Base-by-base conservation (phyloP, 2,888 invertebrate species). In the Tenthredo distinguenda region DNA sequence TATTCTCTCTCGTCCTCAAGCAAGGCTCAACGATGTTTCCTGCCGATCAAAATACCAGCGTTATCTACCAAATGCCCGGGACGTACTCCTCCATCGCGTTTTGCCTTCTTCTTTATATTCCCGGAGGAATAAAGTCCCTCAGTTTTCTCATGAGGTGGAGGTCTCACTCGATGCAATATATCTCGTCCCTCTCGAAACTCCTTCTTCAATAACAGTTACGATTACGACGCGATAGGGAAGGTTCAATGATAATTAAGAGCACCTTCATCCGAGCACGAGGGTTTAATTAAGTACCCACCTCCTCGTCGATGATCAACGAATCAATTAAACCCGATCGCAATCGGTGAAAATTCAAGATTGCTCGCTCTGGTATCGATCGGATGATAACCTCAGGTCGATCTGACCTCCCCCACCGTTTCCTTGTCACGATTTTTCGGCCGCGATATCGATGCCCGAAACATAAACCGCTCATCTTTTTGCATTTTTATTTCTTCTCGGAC, bases 11-110 rank as follows among this genome's bases (percentile, higher is more conserved):
- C 72, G 72, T 68, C 68, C 34, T 34, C 26, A 34, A 34, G 68
- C 34, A 15, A 71, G 15, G 21, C n/a, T 40, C 72, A 43, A 74
- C 37, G 72, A 74, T 74, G 72, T 68, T 68, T 68, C 68, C 90
- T 91, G 90, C 88, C 91, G 91, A 90, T 91, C 91, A 91, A 91
- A 85, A 87, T 90, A 90, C 90, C 90, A 90, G 89, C 90, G 90
- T 89, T 90, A 91, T 92, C 90, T 90, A 85, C 79, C 79, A 84
- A 86, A 87, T 87, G 86, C 87, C 87, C 86, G 10, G 26, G 5
- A 65, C 31, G 21, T 31, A 65, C 6, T 31, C 12, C 15, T 65
- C 5, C 31, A 31, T 15, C 65, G 10, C 4, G 12, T 65, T 68
- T 68, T 15, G 12, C 6, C 31, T 65, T 31, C n/a, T 34, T 68